Conservation (phyloP, 2,797 vertebrate species). For the Ficedula albicollis region DNA sequence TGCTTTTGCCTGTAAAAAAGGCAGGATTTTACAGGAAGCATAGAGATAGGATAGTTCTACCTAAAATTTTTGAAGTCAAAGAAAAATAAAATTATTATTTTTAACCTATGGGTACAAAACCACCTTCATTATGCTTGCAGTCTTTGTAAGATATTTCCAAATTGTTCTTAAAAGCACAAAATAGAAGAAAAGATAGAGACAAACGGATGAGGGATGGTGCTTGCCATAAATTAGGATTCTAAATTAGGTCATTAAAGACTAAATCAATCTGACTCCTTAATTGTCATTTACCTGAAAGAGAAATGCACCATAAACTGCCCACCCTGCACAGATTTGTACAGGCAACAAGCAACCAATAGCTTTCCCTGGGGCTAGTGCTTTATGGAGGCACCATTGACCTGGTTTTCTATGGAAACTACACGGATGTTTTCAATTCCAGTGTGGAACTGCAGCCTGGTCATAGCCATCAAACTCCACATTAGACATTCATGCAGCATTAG, state of each 20-base stretch:
- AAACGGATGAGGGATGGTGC: not conserved
- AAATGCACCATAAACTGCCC: not conserved
- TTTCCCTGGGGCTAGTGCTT: not conserved
- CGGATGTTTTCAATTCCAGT: conserved; percentile 52
- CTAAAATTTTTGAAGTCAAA: conserved; percentile 40
- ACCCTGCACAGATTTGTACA: not conserved
- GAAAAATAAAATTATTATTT: conserved; percentile 8
- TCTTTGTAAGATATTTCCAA: not conserved
- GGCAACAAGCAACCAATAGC: not conserved
- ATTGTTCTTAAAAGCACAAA: not conserved
- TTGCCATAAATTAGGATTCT: not conserved
- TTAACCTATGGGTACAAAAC: not conserved
- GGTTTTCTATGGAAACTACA: conserved; percentile 56
- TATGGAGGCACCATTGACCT: conserved; percentile 49
- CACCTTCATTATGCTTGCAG: not conserved
- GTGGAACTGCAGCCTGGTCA: not conserved
- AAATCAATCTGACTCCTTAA: not conserved
- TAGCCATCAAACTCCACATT: conserved; percentile 51
- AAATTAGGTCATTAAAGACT: not conserved
- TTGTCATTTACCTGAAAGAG: conserved; percentile 22
- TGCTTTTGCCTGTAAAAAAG: conserved; percentile 40
- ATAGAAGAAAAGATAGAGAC: not conserved
- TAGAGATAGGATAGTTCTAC: conserved; percentile 5
- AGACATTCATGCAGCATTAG: conserved; percentile 60
- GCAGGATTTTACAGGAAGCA: conserved; percentile 16